Evolutionary conservation across 2,797 vertebrate species (phyloP).

Genomic region (Carcharodon carcharias): DNA sequence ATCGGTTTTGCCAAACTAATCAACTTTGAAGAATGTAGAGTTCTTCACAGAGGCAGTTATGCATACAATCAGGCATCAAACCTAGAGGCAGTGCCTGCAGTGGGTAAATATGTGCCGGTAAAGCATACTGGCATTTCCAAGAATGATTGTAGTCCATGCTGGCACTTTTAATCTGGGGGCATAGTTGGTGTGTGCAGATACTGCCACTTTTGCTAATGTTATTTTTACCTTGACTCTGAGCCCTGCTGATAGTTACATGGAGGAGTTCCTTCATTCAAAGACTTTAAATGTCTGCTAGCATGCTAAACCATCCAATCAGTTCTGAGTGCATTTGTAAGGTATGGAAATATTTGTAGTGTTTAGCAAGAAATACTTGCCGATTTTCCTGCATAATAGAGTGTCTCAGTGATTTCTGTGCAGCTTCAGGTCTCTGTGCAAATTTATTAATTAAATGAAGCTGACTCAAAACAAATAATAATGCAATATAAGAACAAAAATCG

Average conservation of each 20-base stretch:
- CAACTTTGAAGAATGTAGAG: neutral
- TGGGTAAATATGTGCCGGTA: neutral
- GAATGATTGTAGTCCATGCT: conserved; percentile 1
- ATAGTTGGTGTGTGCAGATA: neutral
- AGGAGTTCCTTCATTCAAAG: conserved; percentile 7
- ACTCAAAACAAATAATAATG: neutral
- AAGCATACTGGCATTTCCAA: conserved; percentile 28
- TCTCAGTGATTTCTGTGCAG: neutral
- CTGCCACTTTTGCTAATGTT: conserved; percentile 6
- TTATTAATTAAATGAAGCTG: neutral
- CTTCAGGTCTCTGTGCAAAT: neutral
- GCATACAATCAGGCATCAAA: neutral
- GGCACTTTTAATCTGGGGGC: conserved; percentile 17
- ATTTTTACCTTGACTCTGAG: conserved; percentile 20
- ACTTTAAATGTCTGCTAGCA: conserved; percentile 10
- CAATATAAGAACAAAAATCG: too few relatives aligned
- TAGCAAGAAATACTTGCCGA: neutral
- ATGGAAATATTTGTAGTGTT: neutral
- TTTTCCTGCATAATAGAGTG: neutral
- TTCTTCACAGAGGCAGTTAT: conserved; percentile 10
- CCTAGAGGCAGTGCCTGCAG: neutral
- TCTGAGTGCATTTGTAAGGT: neutral
- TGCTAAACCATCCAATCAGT: neutral
- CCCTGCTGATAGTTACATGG: neutral
- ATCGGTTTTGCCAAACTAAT: neutral